A percentile compares a stretch with the other conserved stretches of the same genome.
Evolutionary conservation across 2,113 vertebrate species (phyloP).

Genomic region (Dicrurus megarhynchus): DNA sequence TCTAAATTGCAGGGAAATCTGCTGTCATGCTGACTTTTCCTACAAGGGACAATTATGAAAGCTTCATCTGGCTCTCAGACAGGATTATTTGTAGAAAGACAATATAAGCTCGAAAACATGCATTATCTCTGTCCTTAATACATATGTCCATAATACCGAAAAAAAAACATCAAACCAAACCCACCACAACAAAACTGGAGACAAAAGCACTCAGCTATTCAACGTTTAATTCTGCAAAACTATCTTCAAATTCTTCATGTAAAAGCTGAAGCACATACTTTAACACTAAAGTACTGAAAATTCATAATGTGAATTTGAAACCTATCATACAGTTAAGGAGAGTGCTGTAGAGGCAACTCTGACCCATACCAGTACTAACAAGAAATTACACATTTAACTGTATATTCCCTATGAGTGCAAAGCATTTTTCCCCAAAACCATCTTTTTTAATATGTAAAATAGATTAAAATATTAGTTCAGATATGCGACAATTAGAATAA

Average conservation of each 20-base stretch:
- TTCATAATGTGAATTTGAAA: background rate
- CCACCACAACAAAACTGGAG: background rate
- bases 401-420: rapidly evolving
- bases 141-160: background rate
- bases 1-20: background rate
- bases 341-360: background rate
- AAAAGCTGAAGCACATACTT: background rate
- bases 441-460: background rate
- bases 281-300: background rate
- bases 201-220: background rate
- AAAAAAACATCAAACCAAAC: background rate
- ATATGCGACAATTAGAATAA: background rate
- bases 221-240: background rate
- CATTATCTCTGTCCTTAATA: background rate
- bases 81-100: background rate
- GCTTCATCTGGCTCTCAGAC: background rate
- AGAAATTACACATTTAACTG: background rate
- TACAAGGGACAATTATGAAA: background rate
- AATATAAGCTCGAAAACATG: background rate
- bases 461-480: background rate
- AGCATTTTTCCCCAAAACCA: background rate
- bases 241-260: background rate
- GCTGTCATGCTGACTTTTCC: background rate
- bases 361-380: background rate
- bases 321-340: background rate